Conservation (phyloP, 1,140 invertebrate species). For the Eurosta solidaginis region DNA sequence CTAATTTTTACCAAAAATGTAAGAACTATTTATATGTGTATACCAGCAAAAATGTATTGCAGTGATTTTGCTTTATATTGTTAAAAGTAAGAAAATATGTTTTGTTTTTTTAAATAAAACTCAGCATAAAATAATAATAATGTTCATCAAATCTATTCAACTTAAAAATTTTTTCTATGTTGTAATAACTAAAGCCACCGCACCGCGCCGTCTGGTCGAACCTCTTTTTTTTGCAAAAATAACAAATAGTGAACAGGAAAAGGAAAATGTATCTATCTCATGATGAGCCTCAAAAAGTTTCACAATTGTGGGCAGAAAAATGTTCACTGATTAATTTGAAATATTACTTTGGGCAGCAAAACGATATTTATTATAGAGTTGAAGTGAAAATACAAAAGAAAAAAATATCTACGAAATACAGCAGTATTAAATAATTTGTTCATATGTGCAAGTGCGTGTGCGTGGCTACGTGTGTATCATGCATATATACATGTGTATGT, state of each 20-base stretch:
- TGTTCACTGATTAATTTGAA: not conserved
- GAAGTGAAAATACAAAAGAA: not conserved
- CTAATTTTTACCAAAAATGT: not conserved
- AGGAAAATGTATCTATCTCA: constrained; percentile 35
- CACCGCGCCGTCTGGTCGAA: not conserved
- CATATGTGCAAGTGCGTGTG: not conserved
- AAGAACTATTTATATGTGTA: not conserved
- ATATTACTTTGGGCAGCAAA: not conserved
- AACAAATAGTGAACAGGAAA: constrained; percentile 8
- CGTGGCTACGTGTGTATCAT: not conserved
- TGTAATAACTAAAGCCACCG: not conserved
- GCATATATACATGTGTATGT: not conserved
- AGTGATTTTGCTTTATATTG: no score
- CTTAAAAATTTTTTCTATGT: not conserved
- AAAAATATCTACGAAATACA: not conserved
- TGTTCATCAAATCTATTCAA: not conserved
- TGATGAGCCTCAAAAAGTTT: not conserved
- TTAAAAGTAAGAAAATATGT: no score
- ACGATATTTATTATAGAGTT: not conserved
- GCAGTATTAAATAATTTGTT: not conserved
- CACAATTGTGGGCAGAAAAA: not conserved
- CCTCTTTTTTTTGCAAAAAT: not conserved
- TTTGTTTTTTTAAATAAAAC: no score
- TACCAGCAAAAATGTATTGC: no score
- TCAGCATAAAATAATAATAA: not conserved